Evolutionary conservation across 2,797 vertebrate genomes (phyloP), one percentile per base, ranked within the genome.

Genomic region (Odontamblyopus lacepedii): DNA sequence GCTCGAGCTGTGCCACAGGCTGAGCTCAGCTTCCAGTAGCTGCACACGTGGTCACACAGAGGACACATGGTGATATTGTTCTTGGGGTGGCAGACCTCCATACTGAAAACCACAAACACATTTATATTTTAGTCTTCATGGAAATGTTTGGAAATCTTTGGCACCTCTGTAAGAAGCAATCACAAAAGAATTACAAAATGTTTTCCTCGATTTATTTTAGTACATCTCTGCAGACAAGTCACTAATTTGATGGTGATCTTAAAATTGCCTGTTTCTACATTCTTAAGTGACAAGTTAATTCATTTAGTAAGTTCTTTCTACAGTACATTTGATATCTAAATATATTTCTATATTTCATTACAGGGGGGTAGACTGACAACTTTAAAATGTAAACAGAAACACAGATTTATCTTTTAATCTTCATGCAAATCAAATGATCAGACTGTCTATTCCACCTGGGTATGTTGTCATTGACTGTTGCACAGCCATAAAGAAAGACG

Each of bases 31-130:
- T 94, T 96, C 98, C 98, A 99, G 94, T 98, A 99, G 82, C 95
- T 96, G 87, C 98, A 99, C 0, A 95, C 97, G 76, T 84, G 89
- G 92, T 99, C 97, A 64, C 98, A 99, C 48, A 97, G 84, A 0
- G 98, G 98, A 70, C 98, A 99, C 98, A 99, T 99, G 89, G 96
- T 98, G 88, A 99, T 96, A 78, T 98, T 98, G 91, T 95, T 93
- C 26, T 87, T 92, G 65, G 93, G 91, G 87, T 98, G 95, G 73
- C 98, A 99, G 94, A 99, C 98, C 89, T 99, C 98, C 96, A 97
- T 97, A 81, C 98, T 99, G 90, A 12, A 73, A 77, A 66, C 76
- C 16, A 72, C 55, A 48, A 0, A 56, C 27, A 69, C 2, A 71
- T 23, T 71, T 1, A 48, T 3, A 1, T 38, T 38, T 38, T 38